phyloP scores from a whole-genome alignment of 2,113 vertebrate genomes.

The Chamaea fasciata region DNA sequence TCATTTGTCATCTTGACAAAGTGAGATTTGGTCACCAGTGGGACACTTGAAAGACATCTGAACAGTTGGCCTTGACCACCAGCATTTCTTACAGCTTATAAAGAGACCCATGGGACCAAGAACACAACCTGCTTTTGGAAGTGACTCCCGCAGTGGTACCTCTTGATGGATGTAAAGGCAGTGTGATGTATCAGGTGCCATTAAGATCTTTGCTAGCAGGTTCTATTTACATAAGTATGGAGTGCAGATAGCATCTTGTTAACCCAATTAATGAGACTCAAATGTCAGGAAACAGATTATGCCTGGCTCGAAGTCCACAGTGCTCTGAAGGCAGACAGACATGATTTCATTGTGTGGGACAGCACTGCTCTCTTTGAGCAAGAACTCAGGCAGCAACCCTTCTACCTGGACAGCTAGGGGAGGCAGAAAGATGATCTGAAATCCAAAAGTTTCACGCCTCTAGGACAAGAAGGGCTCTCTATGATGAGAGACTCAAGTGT shows the following conservation, averaged over 20 bases:
- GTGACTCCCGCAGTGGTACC: not conserved
- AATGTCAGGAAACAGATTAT: slow-evolving; percentile 2
- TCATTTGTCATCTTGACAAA: slow-evolving; percentile 75
- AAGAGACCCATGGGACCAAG: slow-evolving; percentile 36
- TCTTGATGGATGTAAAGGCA: not conserved
- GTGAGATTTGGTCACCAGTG: slow-evolving; percentile 65
- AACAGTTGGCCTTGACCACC: slow-evolving; percentile 62
- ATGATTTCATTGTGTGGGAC: slow-evolving; percentile 4
- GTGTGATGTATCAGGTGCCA: slow-evolving; percentile 9
- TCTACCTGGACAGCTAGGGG: not conserved
- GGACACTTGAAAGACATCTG: slow-evolving; percentile 70
- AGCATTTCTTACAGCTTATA: slow-evolving; percentile 56
- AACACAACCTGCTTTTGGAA: slow-evolving; percentile 30
- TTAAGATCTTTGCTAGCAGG: slow-evolving; percentile 16
- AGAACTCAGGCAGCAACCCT: not conserved
- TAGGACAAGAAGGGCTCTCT: not conserved
- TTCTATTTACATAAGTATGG: not conserved
- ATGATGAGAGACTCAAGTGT: not conserved
- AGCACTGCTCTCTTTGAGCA: not conserved
- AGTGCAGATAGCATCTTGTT: slow-evolving; percentile 8
- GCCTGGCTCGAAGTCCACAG: not conserved
- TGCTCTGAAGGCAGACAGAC: not conserved
- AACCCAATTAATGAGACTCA: slow-evolving; percentile 50
- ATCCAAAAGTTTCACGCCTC: not conserved
- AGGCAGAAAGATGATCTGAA: not conserved